Evolutionary conservation across 2,888 invertebrate genomes (phyloP), one percentile per base, ranked within the genome.

Genomic region (Helobdella robusta): DNA sequence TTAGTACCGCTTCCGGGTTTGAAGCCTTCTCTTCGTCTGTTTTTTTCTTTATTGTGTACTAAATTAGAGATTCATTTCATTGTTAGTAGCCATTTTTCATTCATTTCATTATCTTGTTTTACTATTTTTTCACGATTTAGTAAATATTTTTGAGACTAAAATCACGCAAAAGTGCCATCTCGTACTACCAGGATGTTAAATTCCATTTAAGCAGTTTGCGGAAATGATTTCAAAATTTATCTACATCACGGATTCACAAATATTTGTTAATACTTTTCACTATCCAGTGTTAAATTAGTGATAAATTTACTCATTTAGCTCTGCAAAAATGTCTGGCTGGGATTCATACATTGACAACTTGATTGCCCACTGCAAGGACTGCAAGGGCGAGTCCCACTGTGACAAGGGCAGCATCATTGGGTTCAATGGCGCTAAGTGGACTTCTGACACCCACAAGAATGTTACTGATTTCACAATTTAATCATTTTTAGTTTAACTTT

Each of bases 291-390:
- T n/a, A 8, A 20, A 20, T 20, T 20, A 11, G 18, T 50, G 23
- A 11, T n/a, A 6, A 15, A 50, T 11, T n/a, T n/a, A n/a, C 20
- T 11, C 11, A 40, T 15, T 15, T 15, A 15, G 11, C 11, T 40
- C 25, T 28, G 25, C n/a, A 15, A 28, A 18, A 18, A 56, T 64
- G 64, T 3, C 63, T 66, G 66, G 69, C 67, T 73, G 73, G 73
- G 72, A 73, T 69, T 62, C 68, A n/a, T 74, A 74, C 66, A 68
- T 74, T 18, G 73, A 74, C 52, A 74, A 73, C 65, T 46, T 74
- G 30, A 44, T 71, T 46, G 68, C 67, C 6, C 71, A 73, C 18
- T 66, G 66, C 30, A 70, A 69, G 28, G 73, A 73, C 65, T 48
- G 40, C 2, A 34, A 36, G n/a, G 71, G 72, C 6, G 35, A 28